Evolutionary conservation across 2,888 invertebrate species (phyloP).

Genomic region (Synergus umbraculus): DNA sequence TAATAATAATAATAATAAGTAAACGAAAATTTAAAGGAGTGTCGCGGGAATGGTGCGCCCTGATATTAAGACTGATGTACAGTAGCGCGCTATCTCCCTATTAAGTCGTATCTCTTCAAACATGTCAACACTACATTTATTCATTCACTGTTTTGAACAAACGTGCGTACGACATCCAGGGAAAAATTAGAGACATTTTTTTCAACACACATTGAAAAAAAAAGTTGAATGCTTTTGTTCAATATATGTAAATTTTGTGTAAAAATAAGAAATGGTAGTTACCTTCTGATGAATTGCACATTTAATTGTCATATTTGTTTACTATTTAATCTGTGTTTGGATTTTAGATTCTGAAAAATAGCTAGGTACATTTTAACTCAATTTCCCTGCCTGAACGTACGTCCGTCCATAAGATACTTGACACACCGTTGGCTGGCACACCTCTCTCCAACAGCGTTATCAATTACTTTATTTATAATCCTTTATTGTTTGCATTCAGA

Average conservation of each 20-base stretch:
- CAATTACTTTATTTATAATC: not conserved
- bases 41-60: constrained; percentile 76
- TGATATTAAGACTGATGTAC: constrained; percentile 78
- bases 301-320: not conserved
- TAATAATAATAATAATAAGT: constrained; percentile 49
- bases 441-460: constrained; percentile 12
- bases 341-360: not conserved
- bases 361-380: constrained; percentile 35
- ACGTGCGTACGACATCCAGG: constrained; percentile 6
- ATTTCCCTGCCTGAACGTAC: constrained; percentile 26
- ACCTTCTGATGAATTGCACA: not conserved
- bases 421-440: constrained; percentile 13
- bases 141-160: constrained; percentile 3
- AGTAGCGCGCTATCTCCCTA: constrained; percentile 76
- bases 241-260: constrained; percentile 1
- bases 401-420: not conserved
- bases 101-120: constrained; percentile 56
- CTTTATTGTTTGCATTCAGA: not conserved
- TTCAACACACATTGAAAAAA: not conserved
- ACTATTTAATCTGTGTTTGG: too few species aligned
- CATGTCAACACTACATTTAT: constrained; percentile 47
- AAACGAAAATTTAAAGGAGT: constrained; percentile 57
- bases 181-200: not conserved
- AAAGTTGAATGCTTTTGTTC: constrained; percentile 3
- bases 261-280: not conserved